phyloP scores from a whole-genome alignment of 2,113 vertebrate species.

The Tricholaema leucomelas region DNA sequence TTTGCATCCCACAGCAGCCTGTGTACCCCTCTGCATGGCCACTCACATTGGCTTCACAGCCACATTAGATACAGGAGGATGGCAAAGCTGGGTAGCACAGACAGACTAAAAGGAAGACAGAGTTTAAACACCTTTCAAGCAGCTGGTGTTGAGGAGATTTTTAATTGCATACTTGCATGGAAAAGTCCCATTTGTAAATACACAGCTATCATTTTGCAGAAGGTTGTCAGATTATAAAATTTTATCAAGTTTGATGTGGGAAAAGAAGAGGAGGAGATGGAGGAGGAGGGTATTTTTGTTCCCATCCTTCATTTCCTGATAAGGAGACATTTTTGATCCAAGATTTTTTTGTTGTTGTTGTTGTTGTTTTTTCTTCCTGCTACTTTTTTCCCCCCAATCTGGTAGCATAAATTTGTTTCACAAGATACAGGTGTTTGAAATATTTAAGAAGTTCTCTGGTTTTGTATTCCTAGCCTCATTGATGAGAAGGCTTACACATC shows the following conservation, averaged over 20 bases:
- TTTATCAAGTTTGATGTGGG: conserved; percentile 47
- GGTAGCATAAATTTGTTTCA: conserved; percentile 28
- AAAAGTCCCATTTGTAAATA: not conserved
- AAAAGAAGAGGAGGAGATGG: conserved; percentile 53
- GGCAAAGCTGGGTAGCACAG: not conserved
- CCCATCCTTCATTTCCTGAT: conserved; percentile 57
- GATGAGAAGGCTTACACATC: conserved; percentile 37
- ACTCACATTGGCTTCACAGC: not conserved
- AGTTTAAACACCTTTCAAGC: not conserved
- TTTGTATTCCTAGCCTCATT: conserved; percentile 43
- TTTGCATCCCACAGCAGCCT: not conserved
- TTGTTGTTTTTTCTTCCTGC: not conserved
- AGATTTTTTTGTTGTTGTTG: not conserved
- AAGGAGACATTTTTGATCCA: conserved; percentile 42
- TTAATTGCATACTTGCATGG: not conserved
- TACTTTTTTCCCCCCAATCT: not conserved
- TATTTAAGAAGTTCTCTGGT: conserved; percentile 23
- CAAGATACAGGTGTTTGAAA: conserved; percentile 48
- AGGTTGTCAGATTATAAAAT: conserved; percentile 22
- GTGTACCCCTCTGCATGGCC: not conserved
- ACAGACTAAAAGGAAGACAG: not conserved
- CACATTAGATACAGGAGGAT: not conserved
- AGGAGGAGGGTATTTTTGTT: conserved; percentile 61
- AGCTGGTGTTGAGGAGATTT: not conserved
- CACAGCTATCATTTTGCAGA: not conserved